Evolutionary conservation across 2,797 vertebrate species (phyloP).

Genomic region (Allobates femoralis): DNA sequence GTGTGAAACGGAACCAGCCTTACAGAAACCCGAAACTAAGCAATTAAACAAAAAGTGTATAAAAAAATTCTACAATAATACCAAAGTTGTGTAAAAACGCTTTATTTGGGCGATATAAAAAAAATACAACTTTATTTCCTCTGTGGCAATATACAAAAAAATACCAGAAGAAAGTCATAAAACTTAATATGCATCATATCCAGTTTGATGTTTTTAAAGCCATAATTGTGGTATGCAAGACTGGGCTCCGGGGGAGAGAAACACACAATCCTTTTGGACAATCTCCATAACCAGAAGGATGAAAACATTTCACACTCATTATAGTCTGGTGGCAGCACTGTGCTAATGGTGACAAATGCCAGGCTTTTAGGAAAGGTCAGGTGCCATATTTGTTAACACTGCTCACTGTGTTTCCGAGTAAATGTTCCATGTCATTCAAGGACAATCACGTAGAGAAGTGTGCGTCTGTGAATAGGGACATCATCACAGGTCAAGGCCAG

Average conservation of each 20-base stretch:
- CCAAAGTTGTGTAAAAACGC: background rate
- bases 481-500: conserved; percentile 1
- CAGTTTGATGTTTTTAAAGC: background rate
- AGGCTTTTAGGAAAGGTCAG: conserved; percentile 10
- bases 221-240: conserved; percentile 6
- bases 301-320: conserved; percentile 20
- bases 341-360: conserved; percentile 13
- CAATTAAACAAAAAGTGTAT: background rate
- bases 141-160: background rate
- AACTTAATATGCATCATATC: background rate
- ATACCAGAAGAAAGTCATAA: background rate
- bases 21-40: too few species aligned
- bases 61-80: background rate
- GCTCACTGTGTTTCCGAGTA: conserved; percentile 27
- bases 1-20: too few species aligned
- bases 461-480: background rate
- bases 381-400: conserved; percentile 32
- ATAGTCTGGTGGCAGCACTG: conserved; percentile 1
- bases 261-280: background rate
- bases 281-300: background rate
- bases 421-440: conserved; percentile 39
- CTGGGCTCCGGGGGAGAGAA: background rate
- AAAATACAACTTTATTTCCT: background rate
- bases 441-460: conserved; percentile 24
- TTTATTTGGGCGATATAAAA: background rate